A percentile compares a stretch with the other conserved stretches of the same genome.
phyloP scores from a whole-genome alignment of 1,140 invertebrate species.

The Grapholita molesta region DNA sequence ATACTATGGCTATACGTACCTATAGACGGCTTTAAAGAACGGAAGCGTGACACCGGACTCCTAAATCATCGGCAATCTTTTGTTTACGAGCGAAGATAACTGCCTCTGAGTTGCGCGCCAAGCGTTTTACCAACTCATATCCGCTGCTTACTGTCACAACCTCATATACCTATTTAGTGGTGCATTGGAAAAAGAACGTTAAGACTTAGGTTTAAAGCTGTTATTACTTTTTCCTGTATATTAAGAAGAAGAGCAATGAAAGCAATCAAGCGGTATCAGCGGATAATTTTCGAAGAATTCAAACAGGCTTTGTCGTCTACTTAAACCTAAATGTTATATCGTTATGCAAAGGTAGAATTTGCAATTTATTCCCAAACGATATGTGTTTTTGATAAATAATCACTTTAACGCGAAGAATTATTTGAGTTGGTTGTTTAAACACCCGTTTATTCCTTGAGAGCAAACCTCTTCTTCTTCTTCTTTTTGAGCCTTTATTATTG shows the following conservation, averaged over 20 bases:
- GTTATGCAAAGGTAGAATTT: background rate
- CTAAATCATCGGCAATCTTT: slow-evolving; percentile 40
- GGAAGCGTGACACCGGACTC: background rate
- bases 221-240: background rate
- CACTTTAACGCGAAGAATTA: background rate
- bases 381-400: background rate
- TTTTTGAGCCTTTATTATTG: background rate
- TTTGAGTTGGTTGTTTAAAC: background rate
- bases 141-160: background rate
- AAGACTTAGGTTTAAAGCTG: background rate
- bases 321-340: background rate
- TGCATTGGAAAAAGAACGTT: background rate
- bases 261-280: background rate
- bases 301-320: background rate
- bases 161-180: background rate
- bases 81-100: slow-evolving; percentile 38
- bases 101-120: slow-evolving; percentile 23
- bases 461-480: background rate
- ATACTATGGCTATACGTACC: background rate
- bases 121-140: slow-evolving; percentile 18
- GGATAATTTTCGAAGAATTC: background rate
- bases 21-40: background rate
- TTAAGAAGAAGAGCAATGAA: background rate
- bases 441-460: background rate
- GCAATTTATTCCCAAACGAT: background rate